These are phyloP conservation scores for Urocitellus parryii DNA, from an alignment of 2,113 vertebrate species.

Conservation along the genomic window DNA sequence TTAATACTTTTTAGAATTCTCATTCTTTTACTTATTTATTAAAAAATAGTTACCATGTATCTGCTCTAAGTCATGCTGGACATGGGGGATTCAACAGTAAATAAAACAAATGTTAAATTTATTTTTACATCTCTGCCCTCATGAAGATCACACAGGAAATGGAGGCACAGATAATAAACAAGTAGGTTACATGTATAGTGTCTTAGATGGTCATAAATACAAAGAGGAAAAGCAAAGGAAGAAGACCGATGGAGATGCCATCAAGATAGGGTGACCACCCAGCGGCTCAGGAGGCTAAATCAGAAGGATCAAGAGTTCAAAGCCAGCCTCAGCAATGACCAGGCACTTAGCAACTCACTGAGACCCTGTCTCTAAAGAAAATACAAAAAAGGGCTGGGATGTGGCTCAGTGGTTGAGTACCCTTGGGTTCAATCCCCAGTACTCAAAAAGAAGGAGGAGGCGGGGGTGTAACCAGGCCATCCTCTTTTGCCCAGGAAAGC, in stretches of 20 bases:
- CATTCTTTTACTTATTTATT: conserved; percentile 10
- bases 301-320: no score
- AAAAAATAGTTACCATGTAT: neutral
- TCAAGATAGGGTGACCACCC: neutral
- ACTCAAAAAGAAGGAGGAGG: no score
- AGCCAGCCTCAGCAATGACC: no score
- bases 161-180: neutral
- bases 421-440: no score
- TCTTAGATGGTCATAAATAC: neutral
- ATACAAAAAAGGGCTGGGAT: no score
- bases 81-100: neutral
- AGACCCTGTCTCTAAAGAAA: no score
- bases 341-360: no score
- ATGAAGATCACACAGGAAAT: neutral
- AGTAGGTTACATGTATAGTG: neutral
- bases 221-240: neutral
- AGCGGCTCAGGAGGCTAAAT: no score
- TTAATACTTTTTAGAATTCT: conserved; percentile 33
- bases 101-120: neutral
- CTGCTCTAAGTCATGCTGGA: neutral
- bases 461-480: neutral
- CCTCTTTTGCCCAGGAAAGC: neutral
- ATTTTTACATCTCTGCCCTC: neutral
- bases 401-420: no score
- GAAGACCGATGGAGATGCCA: neutral